Conservation (phyloP, 2,888 invertebrate species). For the Mythimna lalbum region DNA sequence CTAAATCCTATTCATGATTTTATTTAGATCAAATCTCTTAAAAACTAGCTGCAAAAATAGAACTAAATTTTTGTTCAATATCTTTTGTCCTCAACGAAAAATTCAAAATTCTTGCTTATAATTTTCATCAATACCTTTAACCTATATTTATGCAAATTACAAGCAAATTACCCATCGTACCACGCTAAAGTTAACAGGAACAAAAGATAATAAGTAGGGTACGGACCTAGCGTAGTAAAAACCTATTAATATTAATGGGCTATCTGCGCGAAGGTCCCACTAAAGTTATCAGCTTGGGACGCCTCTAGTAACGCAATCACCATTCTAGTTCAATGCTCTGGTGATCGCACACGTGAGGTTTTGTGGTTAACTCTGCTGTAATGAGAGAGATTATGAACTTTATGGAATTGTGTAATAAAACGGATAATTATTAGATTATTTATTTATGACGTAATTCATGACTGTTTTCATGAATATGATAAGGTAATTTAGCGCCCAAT, state of each 20-base stretch:
- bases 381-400: slow-evolving; percentile 29
- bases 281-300: slow-evolving; percentile 59
- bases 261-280: slow-evolving; percentile 53
- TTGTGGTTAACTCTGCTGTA: slow-evolving; percentile 27
- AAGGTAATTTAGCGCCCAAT: background rate
- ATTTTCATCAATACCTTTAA: slow-evolving; percentile 27
- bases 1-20: background rate
- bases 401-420: slow-evolving; percentile 4
- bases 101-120: background rate
- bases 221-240: slow-evolving; percentile 53
- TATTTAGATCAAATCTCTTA: no score
- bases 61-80: background rate
- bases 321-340: slow-evolving; percentile 56
- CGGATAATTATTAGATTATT: background rate
- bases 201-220: slow-evolving; percentile 60
- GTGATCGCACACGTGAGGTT: slow-evolving; percentile 49
- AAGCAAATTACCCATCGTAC: slow-evolving; percentile 38
- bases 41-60: no score
- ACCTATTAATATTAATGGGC: slow-evolving; percentile 64
- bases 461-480: background rate
- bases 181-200: slow-evolving; percentile 48
- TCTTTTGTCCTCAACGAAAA: background rate
- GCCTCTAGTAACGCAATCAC: slow-evolving; percentile 54
- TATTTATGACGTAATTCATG: background rate
- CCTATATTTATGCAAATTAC: slow-evolving; percentile 49